Base-by-base conservation (phyloP, 2,113 vertebrate species). In the Mus pahari region DNA sequence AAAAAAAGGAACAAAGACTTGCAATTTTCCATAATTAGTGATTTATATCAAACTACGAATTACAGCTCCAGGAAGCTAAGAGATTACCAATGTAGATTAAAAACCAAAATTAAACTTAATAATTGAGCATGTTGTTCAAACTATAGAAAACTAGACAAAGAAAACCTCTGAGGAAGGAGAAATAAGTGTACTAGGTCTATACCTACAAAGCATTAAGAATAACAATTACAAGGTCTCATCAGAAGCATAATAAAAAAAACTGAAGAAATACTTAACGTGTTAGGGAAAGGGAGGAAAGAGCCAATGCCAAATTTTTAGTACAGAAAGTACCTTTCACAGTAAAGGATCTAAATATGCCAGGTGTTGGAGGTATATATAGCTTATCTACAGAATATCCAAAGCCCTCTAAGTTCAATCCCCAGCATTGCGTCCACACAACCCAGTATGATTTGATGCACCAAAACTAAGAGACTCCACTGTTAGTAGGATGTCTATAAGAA, bases 181-280 rank as follows among this genome's bases (percentile, higher is more conserved):
- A 7, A 20, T 7, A 20, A 22, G 31, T 66, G 48, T 77, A 64
- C 66, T 24, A 39, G 26, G 1, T 91, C 9, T 31, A 66, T 88
- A 58, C 8, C 14, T 33, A 64, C 1, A 50, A 42, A 96, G 42
- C 9, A 84, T 26, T 60, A 91, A 42, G 24, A 73, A 17, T 82
- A 79, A 78, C 33, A 95, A 86, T 74, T 82, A 87, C 26, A 86
- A 88, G 10, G 74, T 96, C 91, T 78, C 42, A 88, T 58, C n/a
- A 90, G 13, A 84, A 84, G 62, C 60, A 42, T 55, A 64, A 64
- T 42, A 60, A 64, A 84, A 84, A 84, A 22, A 24, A 64, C 12
- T 66, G 62, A 86, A 48, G 62, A 86, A 48, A 33, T 70, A 33
- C 5, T 33, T 68, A 45, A 82, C 68, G 75, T 60, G 16, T 77